A percentile compares a stretch with the other conserved stretches of the same genome.
Conservation (phyloP, 2,888 invertebrate species). For the Lasioglossum pauxillum region DNA sequence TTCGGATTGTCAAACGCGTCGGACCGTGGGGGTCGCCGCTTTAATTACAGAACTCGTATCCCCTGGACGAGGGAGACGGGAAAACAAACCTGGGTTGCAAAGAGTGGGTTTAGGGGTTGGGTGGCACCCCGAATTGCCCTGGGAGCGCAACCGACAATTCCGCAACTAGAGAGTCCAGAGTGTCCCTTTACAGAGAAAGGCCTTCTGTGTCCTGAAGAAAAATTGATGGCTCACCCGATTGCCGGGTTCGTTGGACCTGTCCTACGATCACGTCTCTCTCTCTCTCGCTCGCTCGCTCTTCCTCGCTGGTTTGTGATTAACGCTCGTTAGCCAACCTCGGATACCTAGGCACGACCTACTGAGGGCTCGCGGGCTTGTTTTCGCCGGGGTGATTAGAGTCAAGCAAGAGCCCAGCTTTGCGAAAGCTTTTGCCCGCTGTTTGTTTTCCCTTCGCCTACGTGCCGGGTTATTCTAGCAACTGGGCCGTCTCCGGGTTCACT, state of each 20-base stretch:
- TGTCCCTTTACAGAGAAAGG: slow-evolving; percentile 23
- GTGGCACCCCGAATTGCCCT: not conserved
- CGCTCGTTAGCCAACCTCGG: slow-evolving; percentile 34
- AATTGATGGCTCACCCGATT: slow-evolving; percentile 42
- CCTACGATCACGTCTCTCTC: not conserved
- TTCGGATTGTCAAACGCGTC: slow-evolving; percentile 65
- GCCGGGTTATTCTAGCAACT: not conserved
- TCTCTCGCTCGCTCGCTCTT: not conserved
- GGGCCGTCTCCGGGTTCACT: not conserved
- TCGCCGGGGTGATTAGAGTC: not conserved
- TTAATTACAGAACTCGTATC: slow-evolving; percentile 66
- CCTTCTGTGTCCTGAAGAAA: slow-evolving; percentile 26
- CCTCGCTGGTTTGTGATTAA: slow-evolving; percentile 25
- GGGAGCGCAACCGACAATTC: slow-evolving; percentile 58
- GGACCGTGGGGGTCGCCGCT: slow-evolving; percentile 50
- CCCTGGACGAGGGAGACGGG: slow-evolving; percentile 35
- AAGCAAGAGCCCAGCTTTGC: slow-evolving; percentile 3
- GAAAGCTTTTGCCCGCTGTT: not conserved
- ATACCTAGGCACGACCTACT: slow-evolving; percentile 5
- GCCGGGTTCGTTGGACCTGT: slow-evolving; percentile 7
- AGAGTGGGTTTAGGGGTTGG: not conserved
- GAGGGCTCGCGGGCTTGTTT: not conserved
- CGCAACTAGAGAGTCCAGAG: slow-evolving; percentile 46
- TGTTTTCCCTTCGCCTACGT: not conserved
- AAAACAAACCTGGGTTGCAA: slow-evolving; percentile 55